Base-by-base conservation (phyloP, 2,113 vertebrate species). In the Chloebia gouldiae region DNA sequence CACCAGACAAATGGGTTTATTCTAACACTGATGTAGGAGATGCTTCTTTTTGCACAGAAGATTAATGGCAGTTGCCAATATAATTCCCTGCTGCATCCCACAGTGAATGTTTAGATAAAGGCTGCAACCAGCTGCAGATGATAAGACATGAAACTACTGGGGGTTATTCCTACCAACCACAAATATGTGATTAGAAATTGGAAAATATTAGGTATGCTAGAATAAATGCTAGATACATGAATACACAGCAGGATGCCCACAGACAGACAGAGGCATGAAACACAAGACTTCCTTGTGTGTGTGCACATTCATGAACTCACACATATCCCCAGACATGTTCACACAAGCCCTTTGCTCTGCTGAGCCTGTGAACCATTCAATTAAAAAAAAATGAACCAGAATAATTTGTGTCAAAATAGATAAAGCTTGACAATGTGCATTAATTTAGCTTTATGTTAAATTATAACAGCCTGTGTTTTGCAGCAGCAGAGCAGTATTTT, bases 61-160 rank as follows among this genome's bases (percentile, higher is more conserved):
- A 96, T 94, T 96, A 95, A 93, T 91, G 75, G 56, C 79, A 89
- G 64, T 61, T 93, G 92, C 90, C 80, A 70, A 40, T 65, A 65
- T 81, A 90, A 94, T 88, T 95, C 87, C 82, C 90, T 7, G 14
- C 35, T 95, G 80, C 54, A 59, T 79, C 82, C 82, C 89, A 71
- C 84, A 73, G 79, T 3, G 17, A 81, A 68, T 86, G 86, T 94
- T 95, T 91, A 94, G 92, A 92, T 84, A 92, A 92, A 92, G 73
- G 65, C 87, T 94, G 90, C 72, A 94, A 69, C n/a, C 75, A 94
- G 80, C 83, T 86, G 81, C 71, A 93, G 76, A 53, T 91, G 90
- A 70, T 93, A 91, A 92, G 81, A 92, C 57, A 24, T 19, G 49
- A 86, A 86, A 85, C 84, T 89, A 51, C 63, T 22, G 42, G 23